phyloP scores from a whole-genome alignment of 1,140 invertebrate genomes.

The Limonius californicus region DNA sequence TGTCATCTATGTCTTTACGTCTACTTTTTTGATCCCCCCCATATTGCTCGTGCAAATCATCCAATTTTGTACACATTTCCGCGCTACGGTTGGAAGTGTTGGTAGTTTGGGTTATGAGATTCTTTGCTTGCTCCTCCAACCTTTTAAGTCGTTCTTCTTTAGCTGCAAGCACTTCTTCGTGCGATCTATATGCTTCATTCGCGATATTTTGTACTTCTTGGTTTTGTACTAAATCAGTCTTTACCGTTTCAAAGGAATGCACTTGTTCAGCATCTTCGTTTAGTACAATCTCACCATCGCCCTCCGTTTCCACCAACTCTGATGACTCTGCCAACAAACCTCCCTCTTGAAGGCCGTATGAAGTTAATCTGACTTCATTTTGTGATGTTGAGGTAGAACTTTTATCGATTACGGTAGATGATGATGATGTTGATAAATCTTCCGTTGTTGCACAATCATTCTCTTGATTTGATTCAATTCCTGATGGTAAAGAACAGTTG shows the following conservation, averaged over 20 bases:
- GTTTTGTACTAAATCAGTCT: background rate
- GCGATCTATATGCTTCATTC: background rate
- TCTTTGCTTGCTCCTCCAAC: slow-evolving; percentile 65
- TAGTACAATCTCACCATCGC: background rate
- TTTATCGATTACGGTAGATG: no score
- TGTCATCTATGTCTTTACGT: slow-evolving; percentile 33
- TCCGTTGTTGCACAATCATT: no score
- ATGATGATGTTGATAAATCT: no score
- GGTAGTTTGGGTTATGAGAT: slow-evolving; percentile 61
- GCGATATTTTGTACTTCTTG: slow-evolving; percentile 46
- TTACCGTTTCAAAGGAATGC: background rate
- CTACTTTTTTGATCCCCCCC: slow-evolving; percentile 21
- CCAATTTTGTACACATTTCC: slow-evolving; percentile 52
- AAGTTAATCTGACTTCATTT: no score
- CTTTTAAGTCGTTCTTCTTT: slow-evolving; percentile 60
- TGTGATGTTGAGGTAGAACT: no score
- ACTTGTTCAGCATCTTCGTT: no score
- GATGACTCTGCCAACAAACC: no score
- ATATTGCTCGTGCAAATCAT: slow-evolving; percentile 48
- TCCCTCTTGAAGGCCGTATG: no score
- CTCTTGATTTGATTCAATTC: no score
- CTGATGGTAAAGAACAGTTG: no score
- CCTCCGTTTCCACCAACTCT: background rate
- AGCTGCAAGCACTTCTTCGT: slow-evolving; percentile 52
- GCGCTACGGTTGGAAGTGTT: slow-evolving; percentile 58